Base-by-base conservation (phyloP, 2,888 invertebrate species). In the Diarsia brunnea region DNA sequence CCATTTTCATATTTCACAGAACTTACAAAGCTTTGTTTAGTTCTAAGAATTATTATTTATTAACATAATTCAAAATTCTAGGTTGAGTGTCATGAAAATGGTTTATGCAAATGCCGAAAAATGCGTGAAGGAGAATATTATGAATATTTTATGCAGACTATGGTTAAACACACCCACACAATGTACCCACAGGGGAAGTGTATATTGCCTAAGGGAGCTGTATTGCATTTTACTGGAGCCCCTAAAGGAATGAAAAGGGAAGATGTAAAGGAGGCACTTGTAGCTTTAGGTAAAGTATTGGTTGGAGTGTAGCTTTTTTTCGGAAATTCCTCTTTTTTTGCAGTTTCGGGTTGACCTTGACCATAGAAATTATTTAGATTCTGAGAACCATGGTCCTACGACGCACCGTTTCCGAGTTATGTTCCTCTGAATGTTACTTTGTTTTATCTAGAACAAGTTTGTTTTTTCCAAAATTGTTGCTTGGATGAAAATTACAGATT, bases 191-290 rank as follows among this genome's bases (percentile, higher is more conserved):
- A 19, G 14, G 71, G 81, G 0, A 67, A 43, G 45, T 53, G 68
- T 24, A 1, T 8, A 10, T 72, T 81, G 38, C 81, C 75, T 10
- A 55, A 19, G 27, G 80, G 80, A 53, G 31, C 71, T 24, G 12
- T 75, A 14, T 69, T 81, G 0, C 75, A 81, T 68, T 81, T 81
- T 55, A 60, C 53, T 53, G 81, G 49, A 31, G 68, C 60, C 4
- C 19, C 68, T 7, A 16, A 31, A 1, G 31, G 31, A 21, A 49
- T 81, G 49, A 69, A 2, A 16, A 81, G 81, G 12, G 80, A 81
- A 49, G 24, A 75, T 55, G 14, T 81, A 16, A 55, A 60, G 2
- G 24, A 71, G 1, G 81, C 75, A 1, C 55, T 81, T 11, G 5
- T n/a, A 53, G 27, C 27, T 14, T 65, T 81, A 69, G 81, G 80